Evolutionary conservation across 2,888 invertebrate species (phyloP).

Genomic region (Tachina lurida): DNA sequence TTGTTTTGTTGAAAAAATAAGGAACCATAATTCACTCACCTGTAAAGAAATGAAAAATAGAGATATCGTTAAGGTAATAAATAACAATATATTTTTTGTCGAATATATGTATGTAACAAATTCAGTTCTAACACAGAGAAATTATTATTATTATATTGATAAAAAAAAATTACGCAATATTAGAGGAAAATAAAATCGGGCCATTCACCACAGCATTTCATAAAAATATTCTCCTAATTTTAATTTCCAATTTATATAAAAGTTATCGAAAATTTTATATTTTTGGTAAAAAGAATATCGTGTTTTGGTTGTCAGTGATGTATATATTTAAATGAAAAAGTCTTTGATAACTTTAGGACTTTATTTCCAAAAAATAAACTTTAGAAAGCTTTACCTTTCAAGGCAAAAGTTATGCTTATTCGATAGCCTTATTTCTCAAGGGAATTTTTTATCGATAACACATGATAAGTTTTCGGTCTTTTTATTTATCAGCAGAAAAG

Average conservation of each 20-base stretch:
- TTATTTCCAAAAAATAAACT: too few relatives aligned
- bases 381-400: not conserved
- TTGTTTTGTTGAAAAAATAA: constrained; percentile 5
- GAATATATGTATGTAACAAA: not conserved
- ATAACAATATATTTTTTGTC: not conserved
- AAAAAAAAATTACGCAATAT: not conserved
- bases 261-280: not conserved
- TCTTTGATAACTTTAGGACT: too few relatives aligned
- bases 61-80: constrained; percentile 23
- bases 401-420: not conserved
- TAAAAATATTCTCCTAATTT: not conserved
- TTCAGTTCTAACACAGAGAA: not conserved
- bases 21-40: constrained; percentile 61
- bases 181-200: too few relatives aligned
- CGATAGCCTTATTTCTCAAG: not conserved
- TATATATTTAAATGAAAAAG: too few relatives aligned
- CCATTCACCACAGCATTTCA: not conserved
- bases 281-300: too few relatives aligned
- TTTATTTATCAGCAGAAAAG: not conserved
- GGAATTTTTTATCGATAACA: not conserved
- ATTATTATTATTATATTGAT: not conserved
- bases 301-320: too few relatives aligned
- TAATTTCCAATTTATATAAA: not conserved
- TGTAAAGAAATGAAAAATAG: constrained; percentile 48
- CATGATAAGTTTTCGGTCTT: not conserved